Base-by-base conservation (phyloP, 2,888 invertebrate species). In the Odontothrips loti region DNA sequence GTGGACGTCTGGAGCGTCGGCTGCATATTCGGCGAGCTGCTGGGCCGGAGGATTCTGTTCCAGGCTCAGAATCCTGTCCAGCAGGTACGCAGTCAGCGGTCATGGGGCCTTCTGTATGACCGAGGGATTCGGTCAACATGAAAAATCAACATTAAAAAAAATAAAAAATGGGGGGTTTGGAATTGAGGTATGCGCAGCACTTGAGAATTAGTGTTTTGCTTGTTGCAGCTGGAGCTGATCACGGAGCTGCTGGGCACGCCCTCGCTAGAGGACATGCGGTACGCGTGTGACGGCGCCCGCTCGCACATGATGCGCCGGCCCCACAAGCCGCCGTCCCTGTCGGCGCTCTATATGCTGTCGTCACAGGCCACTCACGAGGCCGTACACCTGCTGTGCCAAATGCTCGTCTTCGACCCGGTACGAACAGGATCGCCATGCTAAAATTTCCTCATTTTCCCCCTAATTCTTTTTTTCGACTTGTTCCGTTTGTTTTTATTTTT, bases 1-100 rank as follows among this genome's bases (percentile, higher is more conserved):
- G 97, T 99, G 79, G 99, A 99, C 88, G 96, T 99, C 81, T 99
- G 99, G 99, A 97, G 97, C 79, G 98, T 99, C 79, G 99, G 99
- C 79, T 99, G 99, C 89, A 99, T 99, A 88, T 99, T 99, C 87
- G 99, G 98, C 68, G 99, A 99, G 88, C 91, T 99, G 82, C 91
- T 99, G 80, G 96, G 98, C 82, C 90, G 99, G 83, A 91, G 98
- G 85, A 99, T 99, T 85, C 91, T 99, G 84, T 99, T 99, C 90
- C 98, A 98, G 89, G 99, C 99, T 78, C 97, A 97, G 88, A 98
- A 95, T 88, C 98, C 99, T 27, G 96, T 99, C 84, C 97, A 98
- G 88, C 97, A 97, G 92, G 94, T 95, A 85, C 85, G 84, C 6
- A 1, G 29, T 78, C n/a, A n/a, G n/a, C n/a, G n/a, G n/a, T n/a